Evolutionary conservation across 2,888 invertebrate genomes (phyloP).

Genomic region (Rhagium mordax): DNA sequence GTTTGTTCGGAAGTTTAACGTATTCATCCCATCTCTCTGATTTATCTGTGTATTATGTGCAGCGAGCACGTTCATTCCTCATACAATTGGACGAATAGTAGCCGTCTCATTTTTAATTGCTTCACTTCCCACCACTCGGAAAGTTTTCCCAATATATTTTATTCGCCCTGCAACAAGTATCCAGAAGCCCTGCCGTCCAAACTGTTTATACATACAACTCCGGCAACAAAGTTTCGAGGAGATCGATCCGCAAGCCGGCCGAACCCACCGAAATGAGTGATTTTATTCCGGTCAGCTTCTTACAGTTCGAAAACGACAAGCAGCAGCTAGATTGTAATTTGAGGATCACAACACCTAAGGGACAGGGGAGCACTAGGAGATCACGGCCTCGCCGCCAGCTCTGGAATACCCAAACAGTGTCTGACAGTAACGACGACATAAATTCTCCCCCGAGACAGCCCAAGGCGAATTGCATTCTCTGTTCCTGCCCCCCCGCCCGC

Average conservation of each 20-base stretch:
- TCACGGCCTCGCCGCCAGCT: constrained; percentile 44
- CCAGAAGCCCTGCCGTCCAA: constrained; percentile 25
- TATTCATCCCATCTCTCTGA: not conserved
- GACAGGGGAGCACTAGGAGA: constrained; percentile 57
- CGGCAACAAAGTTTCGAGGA: constrained; percentile 15
- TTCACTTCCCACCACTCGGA: not conserved
- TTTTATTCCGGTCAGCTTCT: constrained; percentile 67
- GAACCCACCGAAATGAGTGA: constrained; percentile 46
- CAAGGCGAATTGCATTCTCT: constrained; percentile 56
- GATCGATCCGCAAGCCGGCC: constrained; percentile 35
- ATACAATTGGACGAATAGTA: too few species aligned
- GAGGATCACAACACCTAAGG: constrained; percentile 69
- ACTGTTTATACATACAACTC: constrained; percentile 35
- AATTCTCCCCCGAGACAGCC: constrained; percentile 67
- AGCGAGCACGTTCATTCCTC: not conserved
- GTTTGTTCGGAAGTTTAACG: not conserved
- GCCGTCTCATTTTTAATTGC: not conserved
- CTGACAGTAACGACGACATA: constrained; percentile 70
- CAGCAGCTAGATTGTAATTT: constrained; percentile 68
- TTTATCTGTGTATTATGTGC: not conserved
- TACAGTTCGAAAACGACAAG: constrained; percentile 60
- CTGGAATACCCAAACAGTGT: constrained; percentile 66
- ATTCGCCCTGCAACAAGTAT: constrained; percentile 28
- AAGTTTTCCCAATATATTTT: constrained; percentile 12
- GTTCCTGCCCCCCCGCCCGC: constrained; percentile 32